Base-by-base conservation (phyloP, 1,140 invertebrate species). In the Orchestia grillus region DNA sequence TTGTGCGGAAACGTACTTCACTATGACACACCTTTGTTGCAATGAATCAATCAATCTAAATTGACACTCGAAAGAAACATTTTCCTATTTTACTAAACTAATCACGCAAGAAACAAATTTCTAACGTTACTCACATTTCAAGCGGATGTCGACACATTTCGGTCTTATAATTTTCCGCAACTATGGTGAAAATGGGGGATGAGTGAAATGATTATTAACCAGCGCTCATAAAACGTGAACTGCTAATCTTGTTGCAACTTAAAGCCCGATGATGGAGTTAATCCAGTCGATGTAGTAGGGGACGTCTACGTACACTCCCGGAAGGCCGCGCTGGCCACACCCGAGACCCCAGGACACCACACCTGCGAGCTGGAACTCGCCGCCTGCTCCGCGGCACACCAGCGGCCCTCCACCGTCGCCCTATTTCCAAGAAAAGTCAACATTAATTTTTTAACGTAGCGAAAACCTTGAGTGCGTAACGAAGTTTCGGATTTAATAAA, bases 351-450 rank as follows among this genome's bases (percentile, higher is more conserved):
- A 99, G 44, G 98, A 99, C 0, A 99, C 99, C 36, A 99, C 98
- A 23, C 99, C 99, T 16, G 98, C 98, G 3, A 99, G 97, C 97
- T 99, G 98, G 98, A 98, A 98, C 62, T 98, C 98, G 8, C 99
- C 99, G 88, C 96, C 96, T 8, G 98, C 97, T 36, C 98, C 98
- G 97, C 99, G 98, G 97, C 99, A 99, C 0, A 99, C 99, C 97
- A 99, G 98, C 0, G 99, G 99, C 97, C 99, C 99, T 97, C 99
- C 99, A 3, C 99, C 99, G 97, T 99, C 99, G 96, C 99, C 99
- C 97, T 97, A 96, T 11, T 6, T 94, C 41, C 43, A 47, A 4
- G 4, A 16, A 94, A 28, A 94, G 11, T 0, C 44, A 47, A 44
- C 36, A 28, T 94, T 19, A 8, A 40, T 11, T 45, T 94, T 45